Evolutionary conservation across 64 coral and sea anemone species (phyloP), one percentile per base, ranked within the genome.

Genomic region (Montipora sp.): DNA sequence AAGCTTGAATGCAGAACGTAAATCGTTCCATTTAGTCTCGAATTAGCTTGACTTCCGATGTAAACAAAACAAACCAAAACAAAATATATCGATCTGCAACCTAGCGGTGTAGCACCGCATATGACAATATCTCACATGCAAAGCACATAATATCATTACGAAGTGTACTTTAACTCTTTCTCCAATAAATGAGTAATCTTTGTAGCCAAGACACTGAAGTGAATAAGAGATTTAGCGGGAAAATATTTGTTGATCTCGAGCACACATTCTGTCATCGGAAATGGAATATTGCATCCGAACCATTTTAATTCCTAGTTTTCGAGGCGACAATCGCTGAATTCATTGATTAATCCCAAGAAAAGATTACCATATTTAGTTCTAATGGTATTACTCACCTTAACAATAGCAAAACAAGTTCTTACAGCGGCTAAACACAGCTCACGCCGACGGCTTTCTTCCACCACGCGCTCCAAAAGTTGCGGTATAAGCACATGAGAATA

Each of bases 1-100:
- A 20, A 48, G 15, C 36, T 22, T 9, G 16, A 67, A 72, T 49
- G 19, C 20, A n/a, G 11, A 68, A 7, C 1, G 36, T 50, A 36
- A 21, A 63, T 44, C 27, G 11, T 5, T 27, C 20, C 5, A 27
- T 18, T 16, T 66, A 3, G 0, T 15, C 15, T 59, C 3, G 18
- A 70, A 85, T 18, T 7, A 50, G 3, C 44, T 1, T 47, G 21
- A 71, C 65, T 85, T 85, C 82, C 63, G 82, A 71, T 50, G 65
- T 85, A 85, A 85, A 85, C 82, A 71, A 71, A 69, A 63, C 3
- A 10, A 84, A 3, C 43, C 60, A 68, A 47, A 47, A 47, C 8
- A 2, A 0, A 27, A 13, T 10, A 36, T 36, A 36, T 36, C 36
- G 36, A 36, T 36, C 67, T 20, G n/a, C 18, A 22, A 57, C 11